A percentile compares a stretch with the other conserved stretches of the same genome.
These are phyloP conservation scores for Belonocnema kinseyi DNA, from an alignment of 1,140 invertebrate species.

Conservation along the genomic window DNA sequence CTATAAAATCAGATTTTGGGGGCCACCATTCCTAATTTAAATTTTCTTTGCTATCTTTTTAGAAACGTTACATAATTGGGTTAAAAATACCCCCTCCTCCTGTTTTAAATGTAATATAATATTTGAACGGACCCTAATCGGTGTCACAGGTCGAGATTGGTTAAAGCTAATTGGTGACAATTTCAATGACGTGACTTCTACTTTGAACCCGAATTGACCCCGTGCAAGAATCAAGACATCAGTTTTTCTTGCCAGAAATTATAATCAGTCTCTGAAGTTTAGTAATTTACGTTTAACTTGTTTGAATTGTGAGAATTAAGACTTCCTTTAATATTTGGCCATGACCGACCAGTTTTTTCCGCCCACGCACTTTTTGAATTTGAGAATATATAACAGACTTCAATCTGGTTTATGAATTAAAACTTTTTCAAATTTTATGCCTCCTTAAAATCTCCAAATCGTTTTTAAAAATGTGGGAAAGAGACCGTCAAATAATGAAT, in stretches of 20 bases:
- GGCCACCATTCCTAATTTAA: too few relatives aligned
- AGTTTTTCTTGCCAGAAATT: neutral
- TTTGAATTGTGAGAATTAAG: slow-evolving; percentile 12
- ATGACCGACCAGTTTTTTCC: slow-evolving; percentile 15
- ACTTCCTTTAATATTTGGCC: slow-evolving; percentile 3
- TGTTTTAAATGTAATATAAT: too few relatives aligned
- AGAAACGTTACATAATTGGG: too few relatives aligned
- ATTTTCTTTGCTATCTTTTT: too few relatives aligned
- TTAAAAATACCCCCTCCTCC: too few relatives aligned
- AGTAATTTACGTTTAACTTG: slow-evolving; percentile 4
- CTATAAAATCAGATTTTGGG: too few relatives aligned
- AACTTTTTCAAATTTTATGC: too few relatives aligned
- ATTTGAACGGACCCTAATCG: neutral
- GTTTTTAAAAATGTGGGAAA: too few relatives aligned
- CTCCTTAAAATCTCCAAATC: too few relatives aligned
- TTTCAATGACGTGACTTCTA: neutral
- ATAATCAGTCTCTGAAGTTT: neutral
- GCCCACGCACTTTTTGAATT: slow-evolving; percentile 6
- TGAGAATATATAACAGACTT: neutral
- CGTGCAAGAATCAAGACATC: neutral
- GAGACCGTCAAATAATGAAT: too few relatives aligned
- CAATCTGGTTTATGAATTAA: neutral
- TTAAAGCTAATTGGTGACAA: neutral
- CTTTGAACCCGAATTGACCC: neutral
- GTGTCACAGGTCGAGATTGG: neutral